Percentiles rank a stretch among this genome's conserved stretches.
These are phyloP conservation scores for Silurus asotus DNA, from an alignment of 2,113 vertebrate genomes.

Conservation along the genomic window DNA sequence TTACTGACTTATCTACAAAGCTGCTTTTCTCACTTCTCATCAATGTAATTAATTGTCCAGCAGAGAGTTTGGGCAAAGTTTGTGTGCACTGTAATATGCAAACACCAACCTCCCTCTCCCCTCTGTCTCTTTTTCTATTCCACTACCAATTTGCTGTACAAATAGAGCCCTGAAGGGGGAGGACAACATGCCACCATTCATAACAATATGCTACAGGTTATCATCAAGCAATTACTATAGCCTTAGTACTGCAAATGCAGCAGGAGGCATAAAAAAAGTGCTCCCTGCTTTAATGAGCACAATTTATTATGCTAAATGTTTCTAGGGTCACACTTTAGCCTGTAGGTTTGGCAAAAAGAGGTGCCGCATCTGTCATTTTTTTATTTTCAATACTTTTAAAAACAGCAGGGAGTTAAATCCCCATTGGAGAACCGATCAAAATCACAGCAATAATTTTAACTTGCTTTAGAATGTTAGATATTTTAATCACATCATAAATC, in stretches of 20 bases:
- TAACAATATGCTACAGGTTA: conserved; percentile 39
- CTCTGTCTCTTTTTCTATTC: conserved; percentile 3
- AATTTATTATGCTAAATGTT: conserved; percentile 45
- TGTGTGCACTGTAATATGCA: conserved; percentile 53
- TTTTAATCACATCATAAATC: neutral
- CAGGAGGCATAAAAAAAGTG: conserved; percentile 23
- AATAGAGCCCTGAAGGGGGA: conserved; percentile 53
- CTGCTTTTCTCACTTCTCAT: conserved; percentile 43
- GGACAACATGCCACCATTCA: conserved; percentile 47
- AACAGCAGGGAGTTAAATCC: conserved; percentile 14
- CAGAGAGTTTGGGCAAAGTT: conserved; percentile 50
- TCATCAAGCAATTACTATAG: conserved; percentile 37
- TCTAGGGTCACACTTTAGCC: conserved; percentile 13
- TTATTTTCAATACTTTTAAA: conserved; percentile 37
- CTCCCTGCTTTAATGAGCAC: conserved; percentile 41
- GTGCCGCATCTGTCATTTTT: conserved; percentile 22
- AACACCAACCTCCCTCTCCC: conserved; percentile 29
- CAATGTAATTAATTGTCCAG: conserved; percentile 62
- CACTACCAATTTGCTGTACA: conserved; percentile 56
- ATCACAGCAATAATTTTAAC: conserved; percentile 17
- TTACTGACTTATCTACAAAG: conserved; percentile 56
- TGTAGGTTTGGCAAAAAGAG: conserved; percentile 29
- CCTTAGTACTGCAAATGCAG: conserved; percentile 12
- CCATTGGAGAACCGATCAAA: neutral
- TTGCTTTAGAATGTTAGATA: neutral